A percentile compares a stretch with the other conserved stretches of the same genome.
Conservation (phyloP, 2,888 invertebrate genomes). For the Erynnis tages region DNA sequence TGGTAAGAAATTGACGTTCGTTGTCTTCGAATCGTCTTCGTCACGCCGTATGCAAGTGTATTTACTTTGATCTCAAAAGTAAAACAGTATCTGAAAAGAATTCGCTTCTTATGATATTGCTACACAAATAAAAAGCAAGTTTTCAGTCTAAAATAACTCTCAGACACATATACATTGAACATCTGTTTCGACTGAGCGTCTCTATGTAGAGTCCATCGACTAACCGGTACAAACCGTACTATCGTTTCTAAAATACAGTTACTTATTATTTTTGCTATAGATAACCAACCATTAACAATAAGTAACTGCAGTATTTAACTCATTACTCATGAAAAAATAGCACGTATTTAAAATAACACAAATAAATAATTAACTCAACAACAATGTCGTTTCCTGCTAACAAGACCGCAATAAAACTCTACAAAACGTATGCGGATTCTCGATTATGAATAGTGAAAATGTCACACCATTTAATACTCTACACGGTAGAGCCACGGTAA, state of each 20-base stretch:
- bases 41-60: too few relatives aligned
- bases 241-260: too few relatives aligned
- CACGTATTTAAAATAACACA: background rate
- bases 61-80: too few relatives aligned
- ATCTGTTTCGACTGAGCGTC: conserved; percentile 21
- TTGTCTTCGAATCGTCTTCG: too few relatives aligned
- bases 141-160: conserved; percentile 21
- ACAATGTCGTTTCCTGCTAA: background rate
- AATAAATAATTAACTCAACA: background rate
- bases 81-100: too few relatives aligned
- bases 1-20: too few relatives aligned
- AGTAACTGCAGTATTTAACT: background rate
- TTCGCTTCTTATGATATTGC: conserved; percentile 4
- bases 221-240: conserved; percentile 8
- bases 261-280: too few relatives aligned
- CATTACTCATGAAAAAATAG: background rate
- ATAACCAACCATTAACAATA: background rate
- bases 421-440: background rate
- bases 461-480: conserved; percentile 8
- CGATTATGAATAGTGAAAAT: background rate
- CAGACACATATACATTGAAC: conserved; percentile 16
- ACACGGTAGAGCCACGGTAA: too few relatives aligned
- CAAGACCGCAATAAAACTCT: background rate
- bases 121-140: conserved; percentile 15
- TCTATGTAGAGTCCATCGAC: conserved; percentile 20